A percentile compares a stretch with the other conserved stretches of the same genome.
Evolutionary conservation across 2,888 invertebrate genomes (phyloP).

Genomic region (Drosophila buzzatii): DNA sequence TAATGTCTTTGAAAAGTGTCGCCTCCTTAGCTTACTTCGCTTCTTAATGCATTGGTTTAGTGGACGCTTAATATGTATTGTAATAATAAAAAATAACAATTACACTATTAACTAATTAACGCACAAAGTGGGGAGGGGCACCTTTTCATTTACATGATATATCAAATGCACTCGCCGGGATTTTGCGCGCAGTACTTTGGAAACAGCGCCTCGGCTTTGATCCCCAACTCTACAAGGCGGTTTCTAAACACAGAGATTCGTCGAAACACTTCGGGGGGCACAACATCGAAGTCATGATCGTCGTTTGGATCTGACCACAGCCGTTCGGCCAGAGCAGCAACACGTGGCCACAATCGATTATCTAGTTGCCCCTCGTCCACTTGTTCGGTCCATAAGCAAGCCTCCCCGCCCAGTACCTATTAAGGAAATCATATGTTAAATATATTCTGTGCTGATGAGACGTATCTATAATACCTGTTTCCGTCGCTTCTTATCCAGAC

Average conservation of each 20-base stretch:
- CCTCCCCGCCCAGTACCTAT: conserved; percentile 89
- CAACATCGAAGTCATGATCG: conserved; percentile 84
- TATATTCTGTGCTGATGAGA: neutral
- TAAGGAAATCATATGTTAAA: neutral
- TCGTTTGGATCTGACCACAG: conserved; percentile 85
- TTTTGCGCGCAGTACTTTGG: conserved; percentile 86
- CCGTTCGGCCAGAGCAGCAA: conserved; percentile 93
- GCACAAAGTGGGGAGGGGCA: conserved; percentile 46
- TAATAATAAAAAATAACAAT: conserved; percentile 73
- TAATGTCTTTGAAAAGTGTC: conserved; percentile 31
- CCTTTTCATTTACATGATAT: conserved; percentile 73
- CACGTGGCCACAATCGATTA: conserved; percentile 93
- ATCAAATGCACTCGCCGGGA: conserved; percentile 86
- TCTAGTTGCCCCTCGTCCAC: conserved; percentile 90
- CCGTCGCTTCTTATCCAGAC: conserved; percentile 81
- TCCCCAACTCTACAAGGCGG: conserved; percentile 84
- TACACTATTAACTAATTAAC: conserved; percentile 77
- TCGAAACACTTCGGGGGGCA: conserved; percentile 84
- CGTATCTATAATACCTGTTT: conserved; percentile 77
- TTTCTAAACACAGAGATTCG: conserved; percentile 85
- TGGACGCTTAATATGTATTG: conserved; percentile 34
- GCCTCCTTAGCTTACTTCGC: conserved; percentile 13
- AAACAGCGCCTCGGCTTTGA: conserved; percentile 85
- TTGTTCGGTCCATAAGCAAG: conserved; percentile 94
- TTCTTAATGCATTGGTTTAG: conserved; percentile 22